Evolutionary conservation across 2,888 invertebrate species (phyloP).

Genomic region (Rhyacophila evoluta): DNA sequence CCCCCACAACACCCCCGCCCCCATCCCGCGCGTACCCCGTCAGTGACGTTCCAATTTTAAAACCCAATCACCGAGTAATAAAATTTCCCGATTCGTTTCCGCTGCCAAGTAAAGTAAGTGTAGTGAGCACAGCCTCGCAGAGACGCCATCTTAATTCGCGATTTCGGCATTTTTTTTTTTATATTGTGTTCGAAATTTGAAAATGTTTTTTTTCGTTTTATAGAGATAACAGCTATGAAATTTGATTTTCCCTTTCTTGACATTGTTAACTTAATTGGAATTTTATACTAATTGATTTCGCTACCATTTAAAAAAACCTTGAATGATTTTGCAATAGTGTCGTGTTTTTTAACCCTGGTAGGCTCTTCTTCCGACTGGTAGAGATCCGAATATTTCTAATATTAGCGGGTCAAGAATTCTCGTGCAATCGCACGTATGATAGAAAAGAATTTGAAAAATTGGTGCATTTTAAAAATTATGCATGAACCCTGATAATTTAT

Average conservation of each 20-base stretch:
- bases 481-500: too few relatives aligned
- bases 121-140: not conserved
- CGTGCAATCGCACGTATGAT: too few relatives aligned
- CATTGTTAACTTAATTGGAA: not conserved
- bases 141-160: not conserved
- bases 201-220: not conserved
- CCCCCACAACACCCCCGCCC: conserved; percentile 6
- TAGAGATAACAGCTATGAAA: not conserved
- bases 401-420: too few relatives aligned
- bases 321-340: too few relatives aligned
- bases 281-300: conserved; percentile 1
- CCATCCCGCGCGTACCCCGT: not conserved
- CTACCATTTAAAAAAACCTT: too few relatives aligned
- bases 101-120: conserved; percentile 4
- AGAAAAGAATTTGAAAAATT: too few relatives aligned
- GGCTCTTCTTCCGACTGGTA: too few relatives aligned
- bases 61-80: conserved; percentile 50
- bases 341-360: too few relatives aligned
- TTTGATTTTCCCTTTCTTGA: not conserved
- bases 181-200: not conserved
- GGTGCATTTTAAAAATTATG: too few relatives aligned
- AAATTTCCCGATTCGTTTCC: conserved; percentile 47
- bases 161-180: conserved; percentile 5
- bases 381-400: too few relatives aligned
- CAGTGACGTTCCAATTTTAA: conserved; percentile 46